A percentile compares a stretch with the other conserved stretches of the same genome.
Conservation (phyloP, 2,797 vertebrate genomes). For the Poeciliopsis infans region DNA sequence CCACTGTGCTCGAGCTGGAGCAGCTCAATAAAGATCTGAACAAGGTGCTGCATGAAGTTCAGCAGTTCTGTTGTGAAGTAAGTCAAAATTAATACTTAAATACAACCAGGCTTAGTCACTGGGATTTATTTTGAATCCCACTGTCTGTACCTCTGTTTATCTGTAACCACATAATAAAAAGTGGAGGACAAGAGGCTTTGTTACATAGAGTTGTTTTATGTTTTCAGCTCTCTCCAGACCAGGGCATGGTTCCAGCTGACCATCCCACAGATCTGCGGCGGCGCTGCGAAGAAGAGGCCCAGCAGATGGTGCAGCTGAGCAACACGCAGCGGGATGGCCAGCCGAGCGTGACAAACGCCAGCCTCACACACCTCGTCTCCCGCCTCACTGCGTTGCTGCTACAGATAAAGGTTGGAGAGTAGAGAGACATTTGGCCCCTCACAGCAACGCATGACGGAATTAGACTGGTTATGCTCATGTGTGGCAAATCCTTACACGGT, state of each 20-base stretch:
- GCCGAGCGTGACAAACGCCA: conserved; percentile 85
- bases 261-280: conserved; percentile 92
- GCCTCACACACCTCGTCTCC: conserved; percentile 91
- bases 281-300: conserved; percentile 93
- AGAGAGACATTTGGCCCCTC: not conserved
- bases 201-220: conserved; percentile 10
- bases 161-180: not conserved
- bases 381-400: conserved; percentile 94
- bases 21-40: conserved; percentile 98
- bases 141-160: not conserved
- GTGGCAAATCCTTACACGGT: not conserved
- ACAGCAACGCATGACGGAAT: not conserved
- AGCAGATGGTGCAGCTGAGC: conserved; percentile 89
- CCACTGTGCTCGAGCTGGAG: conserved; percentile 94
- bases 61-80: conserved; percentile 97
- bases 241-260: conserved; percentile 92
- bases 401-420: conserved; percentile 90
- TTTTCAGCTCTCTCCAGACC: conserved; percentile 92
- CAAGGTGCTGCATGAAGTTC: conserved; percentile 96
- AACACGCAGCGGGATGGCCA: conserved; percentile 85
- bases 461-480: not conserved
- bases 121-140: not conserved
- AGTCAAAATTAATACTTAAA: not conserved
- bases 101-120: not conserved
- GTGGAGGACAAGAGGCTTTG: not conserved